Evolutionary conservation across 2,113 vertebrate genomes (phyloP).

Genomic region (Willisornis vidua): DNA sequence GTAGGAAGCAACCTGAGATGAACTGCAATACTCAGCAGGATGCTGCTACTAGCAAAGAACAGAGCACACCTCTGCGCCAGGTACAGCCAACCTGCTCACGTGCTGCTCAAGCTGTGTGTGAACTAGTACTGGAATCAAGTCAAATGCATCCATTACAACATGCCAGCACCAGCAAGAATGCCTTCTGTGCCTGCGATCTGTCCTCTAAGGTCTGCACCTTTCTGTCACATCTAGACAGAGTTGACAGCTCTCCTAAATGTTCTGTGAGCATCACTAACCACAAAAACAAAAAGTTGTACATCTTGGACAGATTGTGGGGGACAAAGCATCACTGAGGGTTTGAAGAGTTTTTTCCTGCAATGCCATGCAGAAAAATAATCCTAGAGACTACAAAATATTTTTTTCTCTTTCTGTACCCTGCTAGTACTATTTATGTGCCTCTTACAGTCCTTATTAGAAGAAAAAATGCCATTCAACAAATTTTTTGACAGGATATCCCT

Average conservation of each 20-base stretch:
- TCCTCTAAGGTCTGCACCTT: neutral
- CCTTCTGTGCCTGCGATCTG: neutral
- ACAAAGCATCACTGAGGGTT: neutral
- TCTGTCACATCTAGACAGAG: neutral
- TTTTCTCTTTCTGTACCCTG: neutral
- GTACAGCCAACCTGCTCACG: neutral
- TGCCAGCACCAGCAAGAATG: neutral
- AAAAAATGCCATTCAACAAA: neutral
- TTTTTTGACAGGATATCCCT: neutral
- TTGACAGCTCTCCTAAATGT: neutral
- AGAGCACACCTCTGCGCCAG: neutral
- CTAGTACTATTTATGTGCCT: neutral
- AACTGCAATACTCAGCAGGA: neutral
- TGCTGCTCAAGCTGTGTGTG: neutral
- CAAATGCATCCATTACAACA: neutral
- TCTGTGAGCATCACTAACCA: neutral
- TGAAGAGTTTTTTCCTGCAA: neutral
- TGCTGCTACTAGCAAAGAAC: neutral
- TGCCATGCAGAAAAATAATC: neutral
- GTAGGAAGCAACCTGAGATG: slow-evolving; percentile 16
- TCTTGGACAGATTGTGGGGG: neutral
- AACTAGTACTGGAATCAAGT: neutral
- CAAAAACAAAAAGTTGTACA: neutral
- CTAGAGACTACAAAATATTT: neutral
- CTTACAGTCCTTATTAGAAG: neutral